These are phyloP conservation scores for Lophius americanus DNA, from an alignment of 2,797 vertebrate genomes.

Conservation along the genomic window DNA sequence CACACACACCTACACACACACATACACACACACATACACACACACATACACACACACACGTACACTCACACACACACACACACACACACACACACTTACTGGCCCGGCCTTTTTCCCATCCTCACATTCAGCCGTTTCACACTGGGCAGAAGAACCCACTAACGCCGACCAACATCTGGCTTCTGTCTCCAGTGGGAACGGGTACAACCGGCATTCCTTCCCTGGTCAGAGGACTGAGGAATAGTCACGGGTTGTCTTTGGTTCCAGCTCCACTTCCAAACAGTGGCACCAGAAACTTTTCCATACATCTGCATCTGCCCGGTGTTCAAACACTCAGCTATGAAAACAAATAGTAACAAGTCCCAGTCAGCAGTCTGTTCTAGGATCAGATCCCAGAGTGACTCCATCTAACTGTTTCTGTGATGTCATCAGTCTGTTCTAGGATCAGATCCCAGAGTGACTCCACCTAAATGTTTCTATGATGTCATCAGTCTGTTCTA, in stretches of 20 bases:
- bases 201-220: neutral
- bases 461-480: too few species aligned
- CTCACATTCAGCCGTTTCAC: neutral
- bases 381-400: too few species aligned
- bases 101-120: slow-evolving; percentile 13
- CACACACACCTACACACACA: slow-evolving; percentile 29
- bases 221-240: neutral
- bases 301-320: neutral
- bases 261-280: neutral
- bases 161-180: neutral
- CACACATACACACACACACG: slow-evolving; percentile 2
- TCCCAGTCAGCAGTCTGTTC: too few species aligned
- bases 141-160: neutral
- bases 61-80: slow-evolving; percentile 5
- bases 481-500: too few species aligned
- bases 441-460: too few species aligned
- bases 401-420: too few species aligned
- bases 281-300: neutral
- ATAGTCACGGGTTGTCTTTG: neutral
- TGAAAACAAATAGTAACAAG: too few species aligned
- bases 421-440: too few species aligned
- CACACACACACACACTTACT: slow-evolving; percentile 8
- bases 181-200: neutral
- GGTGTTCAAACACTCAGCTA: neutral
- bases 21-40: slow-evolving; percentile 25